Conservation (phyloP, 1,140 invertebrate genomes). For the Brachionus manjavacas region DNA sequence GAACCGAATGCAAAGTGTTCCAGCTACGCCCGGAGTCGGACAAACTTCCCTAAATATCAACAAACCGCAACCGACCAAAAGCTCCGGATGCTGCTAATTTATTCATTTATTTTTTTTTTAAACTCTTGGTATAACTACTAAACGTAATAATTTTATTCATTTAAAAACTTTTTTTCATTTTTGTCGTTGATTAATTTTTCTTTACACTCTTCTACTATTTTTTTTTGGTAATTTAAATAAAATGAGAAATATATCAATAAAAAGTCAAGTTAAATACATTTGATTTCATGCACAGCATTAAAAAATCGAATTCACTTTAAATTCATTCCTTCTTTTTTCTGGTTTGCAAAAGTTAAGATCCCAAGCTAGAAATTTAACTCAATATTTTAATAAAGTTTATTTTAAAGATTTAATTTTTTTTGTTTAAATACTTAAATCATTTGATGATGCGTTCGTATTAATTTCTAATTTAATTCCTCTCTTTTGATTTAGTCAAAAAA, state of each 20-base stretch:
- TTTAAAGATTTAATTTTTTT: background rate
- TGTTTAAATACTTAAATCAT: background rate
- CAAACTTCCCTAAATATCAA: constrained; percentile 24
- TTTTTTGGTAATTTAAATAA: constrained; percentile 1
- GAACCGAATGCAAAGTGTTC: constrained; percentile 38
- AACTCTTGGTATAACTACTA: background rate
- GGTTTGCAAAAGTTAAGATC: too few relatives aligned
- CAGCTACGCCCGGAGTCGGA: background rate
- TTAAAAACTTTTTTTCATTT: constrained; percentile 2
- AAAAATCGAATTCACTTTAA: background rate
- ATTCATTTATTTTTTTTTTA: background rate
- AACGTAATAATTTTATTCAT: constrained; percentile 6
- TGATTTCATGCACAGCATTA: background rate
- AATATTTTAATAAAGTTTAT: background rate
- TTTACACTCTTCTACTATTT: background rate
- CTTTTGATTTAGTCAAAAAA: too few relatives aligned
- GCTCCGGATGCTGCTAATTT: constrained; percentile 34
- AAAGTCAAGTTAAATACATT: background rate
- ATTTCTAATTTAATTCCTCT: too few relatives aligned
- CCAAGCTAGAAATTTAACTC: too few relatives aligned
- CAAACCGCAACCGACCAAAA: constrained; percentile 23
- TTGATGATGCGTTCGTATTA: too few relatives aligned
- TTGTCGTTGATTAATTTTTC: background rate
- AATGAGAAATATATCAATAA: background rate
- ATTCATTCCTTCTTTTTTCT: background rate